phyloP scores from a whole-genome alignment of 1,140 invertebrate species.

The Watersipora subatra region DNA sequence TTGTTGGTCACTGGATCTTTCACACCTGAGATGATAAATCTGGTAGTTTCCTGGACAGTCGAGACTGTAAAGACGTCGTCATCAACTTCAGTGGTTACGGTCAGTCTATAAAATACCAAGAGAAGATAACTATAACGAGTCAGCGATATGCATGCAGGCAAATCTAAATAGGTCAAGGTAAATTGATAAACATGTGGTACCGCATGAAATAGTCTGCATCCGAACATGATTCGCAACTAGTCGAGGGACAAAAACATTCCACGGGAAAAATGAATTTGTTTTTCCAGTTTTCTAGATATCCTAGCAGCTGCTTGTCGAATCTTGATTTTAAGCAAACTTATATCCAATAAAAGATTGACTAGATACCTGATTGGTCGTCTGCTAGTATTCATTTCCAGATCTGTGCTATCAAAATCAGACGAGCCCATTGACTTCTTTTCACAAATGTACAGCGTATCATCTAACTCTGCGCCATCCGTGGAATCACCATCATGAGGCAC shows the following conservation, averaged over 20 bases:
- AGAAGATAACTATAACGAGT: too few species aligned
- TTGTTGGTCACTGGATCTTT: constrained; percentile 58
- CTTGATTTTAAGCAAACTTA: too few species aligned
- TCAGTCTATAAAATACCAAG: neutral
- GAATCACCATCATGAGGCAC: neutral
- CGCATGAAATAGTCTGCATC: too few species aligned
- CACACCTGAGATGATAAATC: constrained; percentile 45
- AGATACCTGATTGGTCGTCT: neutral
- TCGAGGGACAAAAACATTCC: too few species aligned
- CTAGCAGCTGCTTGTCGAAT: too few species aligned
- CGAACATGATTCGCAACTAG: too few species aligned
- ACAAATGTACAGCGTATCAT: neutral
- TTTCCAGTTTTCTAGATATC: too few species aligned
- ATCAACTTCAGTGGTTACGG: neutral
- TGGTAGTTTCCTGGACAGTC: constrained; percentile 6
- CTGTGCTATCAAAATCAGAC: neutral
- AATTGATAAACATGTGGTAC: too few species aligned
- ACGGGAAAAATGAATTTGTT: too few species aligned
- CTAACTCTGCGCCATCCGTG: neutral
- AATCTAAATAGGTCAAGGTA: too few species aligned
- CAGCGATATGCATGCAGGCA: too few species aligned
- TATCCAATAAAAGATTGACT: too few species aligned
- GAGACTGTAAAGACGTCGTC: neutral
- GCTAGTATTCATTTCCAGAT: neutral
- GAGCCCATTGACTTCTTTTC: neutral